Percentiles rank a stretch among this genome's conserved stretches.
phyloP scores from a whole-genome alignment of 2,113 vertebrate genomes.

The Ptilonorhynchus violaceus region DNA sequence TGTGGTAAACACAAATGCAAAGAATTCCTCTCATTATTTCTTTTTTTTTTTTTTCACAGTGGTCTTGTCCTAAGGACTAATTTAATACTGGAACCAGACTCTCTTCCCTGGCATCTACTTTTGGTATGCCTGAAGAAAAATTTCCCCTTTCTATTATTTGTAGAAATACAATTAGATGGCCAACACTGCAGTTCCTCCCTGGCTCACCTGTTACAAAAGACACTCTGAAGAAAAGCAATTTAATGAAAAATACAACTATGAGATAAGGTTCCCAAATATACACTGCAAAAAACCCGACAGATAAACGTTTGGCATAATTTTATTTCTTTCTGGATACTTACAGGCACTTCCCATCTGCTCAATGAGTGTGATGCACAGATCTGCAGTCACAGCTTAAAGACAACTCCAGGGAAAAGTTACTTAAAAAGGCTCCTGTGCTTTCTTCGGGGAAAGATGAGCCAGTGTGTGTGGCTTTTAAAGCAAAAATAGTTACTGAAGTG shows the following conservation, averaged over 20 bases:
- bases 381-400: background rate
- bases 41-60: no score
- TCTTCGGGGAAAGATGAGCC: background rate
- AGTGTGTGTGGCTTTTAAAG: background rate
- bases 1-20: background rate
- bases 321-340: background rate
- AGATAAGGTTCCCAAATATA: background rate
- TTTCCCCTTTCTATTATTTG: background rate
- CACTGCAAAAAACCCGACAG: background rate
- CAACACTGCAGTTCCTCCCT: background rate
- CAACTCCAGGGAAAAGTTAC: background rate
- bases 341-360: background rate
- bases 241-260: background rate
- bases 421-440: background rate
- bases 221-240: background rate
- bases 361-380: background rate
- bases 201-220: background rate
- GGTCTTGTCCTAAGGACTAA: background rate
- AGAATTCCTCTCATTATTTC: background rate
- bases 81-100: background rate
- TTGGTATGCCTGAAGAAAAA: background rate
- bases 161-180: background rate
- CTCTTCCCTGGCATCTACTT: background rate
- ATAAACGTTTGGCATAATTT: background rate
- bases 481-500: background rate